Evolutionary conservation across 1,140 invertebrate genomes (phyloP).

Genomic region (Chionoecetes opilio): DNA sequence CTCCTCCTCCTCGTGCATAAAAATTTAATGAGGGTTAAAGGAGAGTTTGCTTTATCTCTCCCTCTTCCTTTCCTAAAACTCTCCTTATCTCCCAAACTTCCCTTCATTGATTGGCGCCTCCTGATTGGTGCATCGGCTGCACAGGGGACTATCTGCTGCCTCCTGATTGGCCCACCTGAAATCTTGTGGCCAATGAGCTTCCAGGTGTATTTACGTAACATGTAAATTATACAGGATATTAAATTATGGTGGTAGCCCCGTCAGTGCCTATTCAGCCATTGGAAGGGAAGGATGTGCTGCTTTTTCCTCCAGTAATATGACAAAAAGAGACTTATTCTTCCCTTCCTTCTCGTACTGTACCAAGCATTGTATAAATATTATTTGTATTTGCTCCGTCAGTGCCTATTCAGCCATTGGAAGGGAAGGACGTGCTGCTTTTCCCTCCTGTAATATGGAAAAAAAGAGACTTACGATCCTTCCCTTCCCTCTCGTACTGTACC

Average conservation of each 20-base stretch:
- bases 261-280: not conserved
- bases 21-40: constrained; percentile 12
- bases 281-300: not conserved
- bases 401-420: not conserved
- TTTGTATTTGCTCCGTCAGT: not conserved
- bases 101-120: constrained; percentile 1
- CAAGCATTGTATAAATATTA: too few species aligned
- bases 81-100: constrained; percentile 39
- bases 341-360: too few species aligned
- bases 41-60: not conserved
- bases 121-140: not conserved
- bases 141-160: not conserved
- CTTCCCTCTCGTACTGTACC: too few species aligned
- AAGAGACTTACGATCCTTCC: too few species aligned
- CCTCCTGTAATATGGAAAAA: not conserved
- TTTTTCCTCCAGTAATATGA: not conserved
- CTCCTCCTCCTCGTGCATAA: not conserved
- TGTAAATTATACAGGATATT: too few species aligned
- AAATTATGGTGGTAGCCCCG: not conserved
- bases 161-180: not conserved
- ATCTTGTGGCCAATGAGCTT: not conserved
- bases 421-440: not conserved
- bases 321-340: too few species aligned
- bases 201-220: not conserved
- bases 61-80: not conserved